A percentile compares a stretch with the other conserved stretches of the same genome.
Evolutionary conservation across 2,113 vertebrate species (phyloP).

Genomic region (Mormyrus lacerda): DNA sequence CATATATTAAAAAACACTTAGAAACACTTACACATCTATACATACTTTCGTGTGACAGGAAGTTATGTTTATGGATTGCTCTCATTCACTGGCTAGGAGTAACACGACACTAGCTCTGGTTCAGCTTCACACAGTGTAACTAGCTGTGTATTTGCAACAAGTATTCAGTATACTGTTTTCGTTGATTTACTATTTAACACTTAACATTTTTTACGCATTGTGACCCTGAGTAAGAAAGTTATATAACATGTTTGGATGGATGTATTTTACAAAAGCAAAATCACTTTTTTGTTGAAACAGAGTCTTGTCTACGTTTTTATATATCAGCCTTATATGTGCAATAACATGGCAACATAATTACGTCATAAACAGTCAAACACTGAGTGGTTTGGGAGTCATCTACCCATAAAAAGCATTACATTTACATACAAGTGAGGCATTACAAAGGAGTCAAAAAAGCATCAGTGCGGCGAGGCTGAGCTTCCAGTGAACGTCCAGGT

Average conservation of each 20-base stretch:
- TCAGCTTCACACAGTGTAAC: background rate
- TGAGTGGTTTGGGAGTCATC: background rate
- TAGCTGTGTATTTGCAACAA: background rate
- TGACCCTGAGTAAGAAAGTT: background rate
- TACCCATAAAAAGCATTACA: background rate
- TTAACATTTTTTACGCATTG: background rate
- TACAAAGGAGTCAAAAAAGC: background rate
- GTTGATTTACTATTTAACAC: background rate
- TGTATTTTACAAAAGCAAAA: background rate
- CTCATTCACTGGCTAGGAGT: background rate
- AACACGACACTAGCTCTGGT: background rate
- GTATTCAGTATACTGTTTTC: background rate
- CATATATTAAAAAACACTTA: background rate
- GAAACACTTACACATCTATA: background rate
- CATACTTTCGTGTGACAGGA: background rate
- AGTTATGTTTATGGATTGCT: background rate
- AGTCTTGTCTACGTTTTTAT: background rate
- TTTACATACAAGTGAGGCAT: background rate
- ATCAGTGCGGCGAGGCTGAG: background rate
- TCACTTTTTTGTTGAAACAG: background rate
- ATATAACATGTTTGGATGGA: background rate
- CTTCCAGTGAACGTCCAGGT: background rate
- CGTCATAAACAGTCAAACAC: background rate
- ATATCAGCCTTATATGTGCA: background rate
- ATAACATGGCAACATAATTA: background rate